Evolutionary conservation across 2,888 invertebrate genomes (phyloP), one percentile per base, ranked within the genome.

Genomic region (Sarcophaga subvicina): DNA sequence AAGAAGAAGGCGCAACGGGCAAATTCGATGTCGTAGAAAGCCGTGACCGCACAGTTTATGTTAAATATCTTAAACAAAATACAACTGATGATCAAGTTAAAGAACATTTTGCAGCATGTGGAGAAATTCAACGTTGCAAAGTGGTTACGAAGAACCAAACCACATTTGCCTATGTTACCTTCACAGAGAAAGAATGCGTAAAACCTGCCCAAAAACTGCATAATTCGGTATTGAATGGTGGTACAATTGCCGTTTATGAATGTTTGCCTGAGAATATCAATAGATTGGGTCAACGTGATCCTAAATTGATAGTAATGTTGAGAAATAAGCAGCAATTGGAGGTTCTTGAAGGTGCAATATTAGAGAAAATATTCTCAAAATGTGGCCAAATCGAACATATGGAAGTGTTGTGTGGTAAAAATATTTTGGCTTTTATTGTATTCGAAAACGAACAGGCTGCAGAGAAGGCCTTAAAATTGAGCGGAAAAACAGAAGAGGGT

Each of bases 321-420:
- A 69, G 62, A 2, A 92, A 92, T 79, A 88, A 78, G 0, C 89
- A 86, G 63, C 76, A 84, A 0, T 54, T 89, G 66, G 82, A 85
- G 4, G 75, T 14, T 14, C 3, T 88, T 49, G 75, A 88, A 4
- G 73, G 17, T 0, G 79, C 88, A 0, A 67, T 66, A 22, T 4
- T 92, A 14, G 88, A 90, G 37, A 83, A 88, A 20, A 89, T 91
- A 2, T 91, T 92, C 20, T 88, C 89, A 14, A 90, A 91, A 45
- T 87, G 87, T 66, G 92, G 91, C 6, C 90, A 90, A 54, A 73
- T 92, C n/a, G 77, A 63, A 2, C 70, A 77, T 4, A 2, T 90
- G 1, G 90, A 91, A 37, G 25, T 90, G 3, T 72, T 91, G 10
- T 92, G 92, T 86, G 89, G 75, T 4, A 89, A 83, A 5, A 4